Evolutionary conservation across 2,113 vertebrate genomes (phyloP).

Genomic region (Pedionomus torquatus): DNA sequence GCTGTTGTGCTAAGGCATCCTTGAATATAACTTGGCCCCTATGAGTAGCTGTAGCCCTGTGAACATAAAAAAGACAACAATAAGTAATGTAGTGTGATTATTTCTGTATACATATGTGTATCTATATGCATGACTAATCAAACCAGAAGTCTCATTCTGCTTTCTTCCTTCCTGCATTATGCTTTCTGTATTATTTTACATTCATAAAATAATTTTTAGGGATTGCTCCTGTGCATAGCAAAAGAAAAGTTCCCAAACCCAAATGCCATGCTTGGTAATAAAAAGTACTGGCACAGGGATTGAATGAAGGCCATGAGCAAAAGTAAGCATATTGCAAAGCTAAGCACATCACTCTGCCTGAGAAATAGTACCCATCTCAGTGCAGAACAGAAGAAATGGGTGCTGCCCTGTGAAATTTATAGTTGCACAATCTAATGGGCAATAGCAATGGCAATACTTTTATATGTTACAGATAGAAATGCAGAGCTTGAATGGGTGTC

Average conservation of each 20-base stretch:
- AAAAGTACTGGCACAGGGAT: not conserved
- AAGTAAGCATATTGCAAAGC: not conserved
- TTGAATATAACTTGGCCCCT: conserved; percentile 98
- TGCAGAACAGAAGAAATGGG: not conserved
- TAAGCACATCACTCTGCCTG: not conserved
- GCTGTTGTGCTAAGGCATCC: conserved; percentile 95
- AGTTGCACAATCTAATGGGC: not conserved
- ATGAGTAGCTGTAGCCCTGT: conserved; percentile 94
- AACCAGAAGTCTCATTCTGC: not conserved
- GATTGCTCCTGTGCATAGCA: not conserved
- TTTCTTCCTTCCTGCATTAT: not conserved
- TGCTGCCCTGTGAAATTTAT: not conserved
- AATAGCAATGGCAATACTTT: not conserved
- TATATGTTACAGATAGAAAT: not conserved
- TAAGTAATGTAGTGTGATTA: not conserved
- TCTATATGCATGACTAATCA: not conserved
- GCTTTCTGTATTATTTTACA: not conserved
- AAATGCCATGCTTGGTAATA: not conserved
- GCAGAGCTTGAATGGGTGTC: not conserved
- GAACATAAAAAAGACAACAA: conserved; percentile 51
- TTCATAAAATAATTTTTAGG: not conserved
- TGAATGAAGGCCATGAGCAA: not conserved
- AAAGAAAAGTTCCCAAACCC: not conserved
- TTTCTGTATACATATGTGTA: not conserved
- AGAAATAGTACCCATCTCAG: not conserved